Percentiles rank a stretch among this genome's conserved stretches.
Conservation (phyloP, 2,113 vertebrate genomes). For the Sturnira hondurensis region DNA sequence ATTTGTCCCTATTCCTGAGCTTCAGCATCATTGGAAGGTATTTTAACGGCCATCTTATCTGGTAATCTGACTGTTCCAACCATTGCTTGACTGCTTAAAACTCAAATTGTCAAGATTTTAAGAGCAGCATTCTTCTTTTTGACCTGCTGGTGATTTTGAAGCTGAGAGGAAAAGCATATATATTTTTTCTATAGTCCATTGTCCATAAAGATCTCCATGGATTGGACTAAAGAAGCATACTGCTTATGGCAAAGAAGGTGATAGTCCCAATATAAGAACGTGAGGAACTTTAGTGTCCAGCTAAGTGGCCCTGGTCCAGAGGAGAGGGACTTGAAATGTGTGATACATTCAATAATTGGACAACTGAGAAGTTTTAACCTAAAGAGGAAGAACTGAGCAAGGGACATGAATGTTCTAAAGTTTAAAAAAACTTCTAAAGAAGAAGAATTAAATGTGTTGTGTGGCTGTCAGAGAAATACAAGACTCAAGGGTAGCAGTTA, state of each 20-base stretch:
- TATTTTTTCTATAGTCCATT: not conserved
- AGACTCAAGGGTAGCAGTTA: not conserved
- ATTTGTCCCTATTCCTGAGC: not conserved
- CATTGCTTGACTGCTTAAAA: not conserved
- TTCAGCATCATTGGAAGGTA: not conserved
- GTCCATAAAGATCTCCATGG: not conserved
- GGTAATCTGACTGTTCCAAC: not conserved
- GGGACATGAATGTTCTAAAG: not conserved
- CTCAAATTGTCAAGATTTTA: not conserved
- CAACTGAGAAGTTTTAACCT: not conserved
- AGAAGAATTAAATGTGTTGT: not conserved
- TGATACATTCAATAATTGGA: not conserved
- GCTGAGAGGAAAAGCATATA: not conserved
- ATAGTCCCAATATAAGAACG: not conserved
- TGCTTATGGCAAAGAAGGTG: not conserved
- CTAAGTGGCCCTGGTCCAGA: not conserved
- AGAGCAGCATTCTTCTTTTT: conserved; percentile 18
- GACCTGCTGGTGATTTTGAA: conserved; percentile 37
- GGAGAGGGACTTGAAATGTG: not conserved
- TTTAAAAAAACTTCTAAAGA: too few relatives aligned
- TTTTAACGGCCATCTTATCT: not conserved
- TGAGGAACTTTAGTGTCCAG: not conserved
- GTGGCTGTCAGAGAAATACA: not conserved
- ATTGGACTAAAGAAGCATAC: not conserved
- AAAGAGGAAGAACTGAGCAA: conserved; percentile 3